Evolutionary conservation across 92 coral and sea anemone genomes (phyloP), one percentile per base, ranked within the genome.

Genomic region (Epizoanthus stellaris): DNA sequence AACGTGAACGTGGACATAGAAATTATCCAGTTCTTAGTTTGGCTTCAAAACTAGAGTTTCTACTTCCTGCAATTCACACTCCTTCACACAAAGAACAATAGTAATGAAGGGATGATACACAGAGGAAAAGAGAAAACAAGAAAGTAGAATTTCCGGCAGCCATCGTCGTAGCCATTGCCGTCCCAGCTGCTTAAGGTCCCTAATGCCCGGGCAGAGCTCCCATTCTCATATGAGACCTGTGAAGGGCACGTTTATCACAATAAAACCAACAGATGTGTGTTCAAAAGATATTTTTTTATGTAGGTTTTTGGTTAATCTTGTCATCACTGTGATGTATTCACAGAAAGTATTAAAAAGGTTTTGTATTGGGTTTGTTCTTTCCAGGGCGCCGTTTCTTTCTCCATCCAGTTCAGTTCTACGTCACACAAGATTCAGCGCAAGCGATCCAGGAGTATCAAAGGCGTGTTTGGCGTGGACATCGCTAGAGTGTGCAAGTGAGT

Each of bases 381-480:
- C 34, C 85, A 96, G 99, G 99, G 99, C 3, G 98, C 98, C 23
- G 87, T 96, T 85, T 92, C 95, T 90, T 89, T 96, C 42, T 95
- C 99, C 38, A 82, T 96, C 15, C 99, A 96, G 88, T 96, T 93
- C 89, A 95, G 94, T 73, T 88, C 89, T 43, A 91, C 98, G n/a
- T 74, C 90, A 38, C 91, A 95, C 54, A 98, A 98, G 42, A 89
- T 96, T 75, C 96, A 94, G 64, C 91, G 98, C 62, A 96, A 90
- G 81, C 96, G 94, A 2, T 96, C 99, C 23, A 75, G 89, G 21
- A 88, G 92, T 56, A 90, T 89, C 38, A 88, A 89, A 56, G 99
- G 99, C 25, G 98, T 96, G 58, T 96, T 96, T 70, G 99, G 99
- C 54, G 99, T 96, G 66, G 98, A 95, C 64, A 89, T 96, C 68